Evolutionary conservation across 2,797 vertebrate species (phyloP), one percentile per base, ranked within the genome.

Genomic region (Lepilemur ruficaudatus): DNA sequence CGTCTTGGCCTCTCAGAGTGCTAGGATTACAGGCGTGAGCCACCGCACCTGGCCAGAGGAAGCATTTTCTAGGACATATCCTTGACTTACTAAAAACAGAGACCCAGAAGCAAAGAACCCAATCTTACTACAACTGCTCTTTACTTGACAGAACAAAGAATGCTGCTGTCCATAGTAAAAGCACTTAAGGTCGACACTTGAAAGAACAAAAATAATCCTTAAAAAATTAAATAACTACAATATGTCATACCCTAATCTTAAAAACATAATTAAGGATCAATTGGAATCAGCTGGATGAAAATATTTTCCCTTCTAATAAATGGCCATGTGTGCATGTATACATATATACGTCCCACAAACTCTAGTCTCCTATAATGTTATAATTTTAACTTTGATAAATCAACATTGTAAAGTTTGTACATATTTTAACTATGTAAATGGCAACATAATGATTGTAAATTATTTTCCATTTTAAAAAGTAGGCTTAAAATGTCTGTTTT

Each of bases 211-310:
- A 96, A 92, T 76, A 75, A 89, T 92, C 20, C 25, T 87, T 88
- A 63, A 61, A 35, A 94, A 87, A 3, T 48, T 61, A 97, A 97
- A 79, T 70, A 90, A 22, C 65, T 89, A 55, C 22, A 83, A 23
- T 55, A 25, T 69, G 61, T 78, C 93, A 83, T 48, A 52, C 61
- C 69, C 86, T 38, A 83, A 2, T 61, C 67, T 28, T 76, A 86
- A 95, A 97, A 91, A 69, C 41, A 86, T 32, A 95, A 96, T 55
- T 84, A 92, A 69, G 41, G 48, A 38, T 76, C 75, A 92, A 43
- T 30, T 85, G 57, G 50, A 88, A 79, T 88, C 55, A 85, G 30
- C n/a, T 55, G 20, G 5, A 78, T 82, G 9, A 90, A 95, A 93
- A 82, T 46, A 81, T 61, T 85, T 95, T 93, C 32, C 23, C 55